These are phyloP conservation scores for Osmoderma eremita DNA, from an alignment of 2,888 invertebrate species.

Conservation along the genomic window DNA sequence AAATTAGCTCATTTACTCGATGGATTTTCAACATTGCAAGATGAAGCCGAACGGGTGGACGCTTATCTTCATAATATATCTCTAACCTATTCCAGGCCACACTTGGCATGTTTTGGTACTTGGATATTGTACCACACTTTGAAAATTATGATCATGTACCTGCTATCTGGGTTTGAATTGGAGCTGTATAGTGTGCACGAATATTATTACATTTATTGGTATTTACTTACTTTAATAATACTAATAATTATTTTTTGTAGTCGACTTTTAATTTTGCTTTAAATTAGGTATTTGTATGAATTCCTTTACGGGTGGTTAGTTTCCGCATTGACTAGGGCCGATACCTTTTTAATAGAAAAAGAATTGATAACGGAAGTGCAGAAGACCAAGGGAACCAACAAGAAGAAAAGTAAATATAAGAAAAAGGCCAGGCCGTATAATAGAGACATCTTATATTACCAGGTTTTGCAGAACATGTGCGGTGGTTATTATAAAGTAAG, in stretches of 20 bases:
- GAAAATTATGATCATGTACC: slow-evolving; percentile 91
- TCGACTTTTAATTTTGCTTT: slow-evolving; percentile 39
- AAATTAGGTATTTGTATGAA: slow-evolving; percentile 86
- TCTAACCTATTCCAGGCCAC: slow-evolving; percentile 74
- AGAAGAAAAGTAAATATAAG: slow-evolving; percentile 73
- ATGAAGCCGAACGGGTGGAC: slow-evolving; percentile 93
- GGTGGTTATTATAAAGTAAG: slow-evolving; percentile 92
- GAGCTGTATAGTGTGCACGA: slow-evolving; percentile 97
- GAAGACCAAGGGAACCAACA: slow-evolving; percentile 66
- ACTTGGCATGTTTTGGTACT: slow-evolving; percentile 88
- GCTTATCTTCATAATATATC: slow-evolving; percentile 79
- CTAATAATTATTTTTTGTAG: slow-evolving; percentile 15
- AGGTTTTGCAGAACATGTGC: slow-evolving; percentile 93
- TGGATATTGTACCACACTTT: slow-evolving; percentile 96
- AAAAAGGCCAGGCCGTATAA: slow-evolving; percentile 77
- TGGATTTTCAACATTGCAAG: slow-evolving; percentile 91
- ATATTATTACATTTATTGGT: slow-evolving; percentile 96
- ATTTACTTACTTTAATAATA: slow-evolving; percentile 52
- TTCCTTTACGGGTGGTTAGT: slow-evolving; percentile 94
- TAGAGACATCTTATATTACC: slow-evolving; percentile 86
- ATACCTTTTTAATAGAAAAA: slow-evolving; percentile 81
- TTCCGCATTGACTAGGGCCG: slow-evolving; percentile 89
- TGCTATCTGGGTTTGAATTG: slow-evolving; percentile 93
- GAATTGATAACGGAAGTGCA: slow-evolving; percentile 64
- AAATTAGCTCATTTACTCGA: slow-evolving; percentile 89